Evolutionary conservation across 2,797 vertebrate genomes (phyloP), one percentile per base, ranked within the genome.

Genomic region (Discoglossus pictus): DNA sequence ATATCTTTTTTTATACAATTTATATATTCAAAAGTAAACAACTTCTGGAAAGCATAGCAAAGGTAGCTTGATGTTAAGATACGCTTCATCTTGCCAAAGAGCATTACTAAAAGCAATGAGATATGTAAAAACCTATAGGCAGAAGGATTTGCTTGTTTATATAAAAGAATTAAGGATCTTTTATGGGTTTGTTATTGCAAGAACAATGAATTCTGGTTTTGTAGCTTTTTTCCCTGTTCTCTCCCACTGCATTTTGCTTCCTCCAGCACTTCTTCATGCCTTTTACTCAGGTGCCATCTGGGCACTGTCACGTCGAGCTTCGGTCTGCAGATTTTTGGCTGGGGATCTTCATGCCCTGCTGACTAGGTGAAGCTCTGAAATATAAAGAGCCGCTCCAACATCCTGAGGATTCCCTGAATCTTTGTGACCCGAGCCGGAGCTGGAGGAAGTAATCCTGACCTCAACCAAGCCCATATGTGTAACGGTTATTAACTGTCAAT

Each of bases 261-360:
- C 50, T 38, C 44, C 34, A 64, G 68, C 68, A 71, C 40, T 71
- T 71, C 53, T 64, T 31, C 21, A 25, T 27, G 52, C 53, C 17
- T 71, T 53, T 64, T 52, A 63, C 61, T 71, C 61, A 71, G 68
- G 43, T 71, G 68, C 68, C 68, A 71, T 71, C 68, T 71, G 68
- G 68, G 68, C 53, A 48, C 60, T 64, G 68, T 71, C 68, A 71
- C 61, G 31, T 51, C 44, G 24, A 71, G 68, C 68, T 71, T 71
- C 61, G 68, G 43, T 71, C 68, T 71, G 61, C 68, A 71, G 61
- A 71, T 71, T 71, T 58, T 71, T 71, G 68, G 68, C 68, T 71
- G 35, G 44, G 52, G 44, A 63, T 58, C 68, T 58, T 64, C 52
- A 71, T 71, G 68, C 43, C 68, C 68, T 59, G 53, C 68, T 71